Evolutionary conservation across 1,140 invertebrate genomes (phyloP).

Genomic region (Diuraphis noxia): DNA sequence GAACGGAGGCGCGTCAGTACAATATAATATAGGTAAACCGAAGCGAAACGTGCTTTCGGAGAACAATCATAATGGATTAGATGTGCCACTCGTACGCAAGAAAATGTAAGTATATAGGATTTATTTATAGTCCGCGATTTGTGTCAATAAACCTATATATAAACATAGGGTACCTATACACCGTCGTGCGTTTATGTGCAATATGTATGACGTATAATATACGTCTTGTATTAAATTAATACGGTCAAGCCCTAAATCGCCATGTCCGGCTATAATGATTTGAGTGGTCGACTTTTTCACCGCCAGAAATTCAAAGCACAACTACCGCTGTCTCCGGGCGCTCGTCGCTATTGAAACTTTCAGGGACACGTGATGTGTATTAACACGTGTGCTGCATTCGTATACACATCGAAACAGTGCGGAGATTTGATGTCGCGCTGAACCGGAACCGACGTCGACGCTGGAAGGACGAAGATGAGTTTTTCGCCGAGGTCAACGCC

Average conservation of each 20-base stretch:
- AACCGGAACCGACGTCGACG: background rate
- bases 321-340: background rate
- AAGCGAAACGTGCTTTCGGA: background rate
- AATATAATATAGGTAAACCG: background rate
- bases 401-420: background rate
- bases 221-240: background rate
- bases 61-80: background rate
- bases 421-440: background rate
- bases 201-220: background rate
- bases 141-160: background rate
- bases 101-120: background rate
- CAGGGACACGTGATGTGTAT: background rate
- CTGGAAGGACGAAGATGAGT: background rate
- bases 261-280: background rate
- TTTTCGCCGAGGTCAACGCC: background rate
- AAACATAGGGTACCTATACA: background rate
- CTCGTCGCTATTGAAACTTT: background rate
- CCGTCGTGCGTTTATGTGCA: too few relatives aligned
- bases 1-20: background rate
- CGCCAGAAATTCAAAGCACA: background rate
- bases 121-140: background rate
- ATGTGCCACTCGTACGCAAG: background rate
- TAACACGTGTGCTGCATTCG: background rate
- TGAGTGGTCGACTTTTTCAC: background rate
- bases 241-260: background rate